Conservation (phyloP, 2,797 vertebrate species). For the Ceryle rudis region DNA sequence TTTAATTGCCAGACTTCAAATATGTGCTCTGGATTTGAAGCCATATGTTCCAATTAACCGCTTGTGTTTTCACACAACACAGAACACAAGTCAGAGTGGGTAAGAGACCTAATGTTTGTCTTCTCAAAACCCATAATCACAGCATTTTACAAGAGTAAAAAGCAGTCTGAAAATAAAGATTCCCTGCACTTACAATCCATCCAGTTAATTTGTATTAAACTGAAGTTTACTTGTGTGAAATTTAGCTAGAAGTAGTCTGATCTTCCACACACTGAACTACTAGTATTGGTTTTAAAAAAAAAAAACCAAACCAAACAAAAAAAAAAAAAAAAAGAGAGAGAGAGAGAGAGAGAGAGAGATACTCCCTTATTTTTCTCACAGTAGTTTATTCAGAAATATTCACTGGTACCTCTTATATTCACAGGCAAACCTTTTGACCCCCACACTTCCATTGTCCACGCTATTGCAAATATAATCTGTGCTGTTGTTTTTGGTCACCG, state of each 20-base stretch:
- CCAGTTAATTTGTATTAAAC: neutral
- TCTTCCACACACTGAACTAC: neutral
- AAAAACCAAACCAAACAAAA: no score
- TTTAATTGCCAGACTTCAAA: neutral
- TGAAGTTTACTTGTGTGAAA: neutral
- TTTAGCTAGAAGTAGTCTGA: neutral
- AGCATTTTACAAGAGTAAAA: neutral
- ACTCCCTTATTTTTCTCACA: neutral
- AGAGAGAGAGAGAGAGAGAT: no score
- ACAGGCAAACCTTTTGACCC: constrained; percentile 60
- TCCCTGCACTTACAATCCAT: neutral
- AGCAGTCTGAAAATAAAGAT: neutral
- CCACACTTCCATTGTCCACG: neutral
- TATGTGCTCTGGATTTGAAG: neutral
- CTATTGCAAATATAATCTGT: constrained; percentile 54
- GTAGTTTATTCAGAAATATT: neutral
- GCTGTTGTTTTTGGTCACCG: constrained; percentile 44
- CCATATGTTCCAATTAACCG: neutral
- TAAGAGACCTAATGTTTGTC: neutral
- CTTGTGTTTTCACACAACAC: neutral
- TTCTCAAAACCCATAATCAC: neutral
- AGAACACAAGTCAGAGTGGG: neutral
- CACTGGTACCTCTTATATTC: neutral
- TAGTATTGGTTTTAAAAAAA: no score
- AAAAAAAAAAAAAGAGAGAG: no score